A percentile compares a stretch with the other conserved stretches of the same genome.
These are phyloP conservation scores for Tapirus terrestris DNA, from an alignment of 2,113 vertebrate species.

Conservation along the genomic window DNA sequence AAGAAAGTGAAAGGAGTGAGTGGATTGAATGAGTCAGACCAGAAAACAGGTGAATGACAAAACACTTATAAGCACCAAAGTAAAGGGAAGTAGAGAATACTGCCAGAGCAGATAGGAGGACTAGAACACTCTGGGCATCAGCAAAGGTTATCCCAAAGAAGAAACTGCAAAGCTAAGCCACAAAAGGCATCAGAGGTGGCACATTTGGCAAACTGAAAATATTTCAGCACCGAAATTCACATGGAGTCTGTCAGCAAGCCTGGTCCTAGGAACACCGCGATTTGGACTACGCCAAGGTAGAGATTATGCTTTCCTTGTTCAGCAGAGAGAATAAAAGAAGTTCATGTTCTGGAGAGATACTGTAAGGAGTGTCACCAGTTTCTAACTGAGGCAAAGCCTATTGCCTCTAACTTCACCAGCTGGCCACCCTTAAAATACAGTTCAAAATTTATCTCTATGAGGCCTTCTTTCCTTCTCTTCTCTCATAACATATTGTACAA, in stretches of 20 bases:
- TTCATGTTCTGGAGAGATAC: not conserved
- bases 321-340: not conserved
- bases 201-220: not conserved
- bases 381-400: not conserved
- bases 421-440: not conserved
- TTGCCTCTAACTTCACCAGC: not conserved
- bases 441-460: not conserved
- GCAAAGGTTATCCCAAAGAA: not conserved
- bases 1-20: not conserved
- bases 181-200: not conserved
- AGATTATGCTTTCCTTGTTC: not conserved
- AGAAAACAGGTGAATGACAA: not conserved
- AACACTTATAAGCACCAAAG: not conserved
- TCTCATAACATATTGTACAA: not conserved
- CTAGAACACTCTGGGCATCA: rapidly evolving
- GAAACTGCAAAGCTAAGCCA: not conserved
- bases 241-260: not conserved
- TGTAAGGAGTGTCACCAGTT: not conserved
- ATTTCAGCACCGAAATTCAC: not conserved
- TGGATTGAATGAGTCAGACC: not conserved
- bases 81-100: not conserved
- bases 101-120: not conserved
- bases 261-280: not conserved
- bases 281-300: not conserved
- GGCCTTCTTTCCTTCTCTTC: not conserved